Base-by-base conservation (phyloP, 2,797 vertebrate genomes). In the Echeneis naucrates region DNA sequence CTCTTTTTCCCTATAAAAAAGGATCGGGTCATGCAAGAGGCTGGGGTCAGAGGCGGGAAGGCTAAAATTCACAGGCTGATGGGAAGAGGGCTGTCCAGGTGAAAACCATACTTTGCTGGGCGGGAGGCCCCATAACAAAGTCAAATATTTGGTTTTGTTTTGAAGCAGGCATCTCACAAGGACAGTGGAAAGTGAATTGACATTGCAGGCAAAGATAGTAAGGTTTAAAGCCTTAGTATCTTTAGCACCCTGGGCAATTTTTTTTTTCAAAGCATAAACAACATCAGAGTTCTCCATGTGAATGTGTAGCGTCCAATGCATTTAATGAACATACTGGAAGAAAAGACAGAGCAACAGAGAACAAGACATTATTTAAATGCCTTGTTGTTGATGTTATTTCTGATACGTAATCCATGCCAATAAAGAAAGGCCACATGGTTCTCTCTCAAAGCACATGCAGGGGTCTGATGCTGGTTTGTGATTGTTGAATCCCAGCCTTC, bases 1-100 rank as follows among this genome's bases (percentile, higher is more conserved):
- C 98, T 99, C 97, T 97, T 99, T 99, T 99, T 98, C 93, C 98
- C 98, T 99, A 97, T 94, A 98, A 98, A 98, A 98, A 96, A 98
- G 97, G 98, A 98, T 97, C 92, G 95, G 93, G 95, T 97, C 97
- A 99, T 99, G 98, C 98, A 98, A 99, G 96, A 99, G 96, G 97
- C 96, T 96, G 95, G 96, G 96, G 95, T 99, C 97, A 99, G 95
- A 98, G 95, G 95, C 81, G 94, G 96, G 96, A 95, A 96, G 94
- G 95, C 95, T 92, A 93, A 80, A 96, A 96, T 93, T 96, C 91
- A 95, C 95, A 96, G 95, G 96, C 68, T 81, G 88, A 89, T 81
- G 90, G 93, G 85, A 90, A 72, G 85, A 89, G 68, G 81, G 77
- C 87, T 86, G 83, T 91, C 92, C 85, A 68, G 77, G 87, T 94